phyloP scores from a whole-genome alignment of 2,888 invertebrate genomes.

The Boloria selene region DNA sequence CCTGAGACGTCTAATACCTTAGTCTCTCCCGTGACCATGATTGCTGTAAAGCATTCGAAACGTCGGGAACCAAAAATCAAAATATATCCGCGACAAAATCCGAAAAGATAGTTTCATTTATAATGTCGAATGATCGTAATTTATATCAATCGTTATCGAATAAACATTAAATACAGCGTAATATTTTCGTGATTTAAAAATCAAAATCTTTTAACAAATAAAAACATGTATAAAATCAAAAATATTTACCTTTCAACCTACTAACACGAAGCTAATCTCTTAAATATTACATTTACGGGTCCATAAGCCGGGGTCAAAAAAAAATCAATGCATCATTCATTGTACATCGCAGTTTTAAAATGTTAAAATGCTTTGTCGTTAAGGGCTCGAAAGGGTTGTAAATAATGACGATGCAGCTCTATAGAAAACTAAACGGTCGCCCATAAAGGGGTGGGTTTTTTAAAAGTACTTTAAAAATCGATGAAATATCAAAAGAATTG shows the following conservation, averaged over 20 bases:
- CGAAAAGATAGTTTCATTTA: too few relatives aligned
- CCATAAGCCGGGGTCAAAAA: slow-evolving; percentile 65
- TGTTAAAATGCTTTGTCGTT: slow-evolving; percentile 80
- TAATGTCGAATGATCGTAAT: too few relatives aligned
- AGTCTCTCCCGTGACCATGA: too few relatives aligned
- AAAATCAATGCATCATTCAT: slow-evolving; percentile 71
- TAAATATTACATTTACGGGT: slow-evolving; percentile 79
- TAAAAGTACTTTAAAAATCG: slow-evolving; percentile 45
- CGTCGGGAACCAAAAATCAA: too few relatives aligned
- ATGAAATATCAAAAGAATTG: slow-evolving; percentile 16
- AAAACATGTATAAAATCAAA: slow-evolving; percentile 54
- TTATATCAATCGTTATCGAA: not conserved
- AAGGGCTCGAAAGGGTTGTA: slow-evolving; percentile 79
- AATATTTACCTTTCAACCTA: slow-evolving; percentile 64
- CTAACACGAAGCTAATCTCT: slow-evolving; percentile 78
- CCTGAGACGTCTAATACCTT: too few relatives aligned
- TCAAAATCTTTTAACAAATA: slow-evolving; percentile 57
- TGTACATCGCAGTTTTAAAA: slow-evolving; percentile 74
- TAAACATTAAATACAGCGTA: slow-evolving; percentile 8
- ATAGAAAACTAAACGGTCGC: slow-evolving; percentile 73
- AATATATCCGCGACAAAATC: too few relatives aligned
- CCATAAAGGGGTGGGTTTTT: slow-evolving; percentile 45
- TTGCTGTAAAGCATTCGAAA: too few relatives aligned
- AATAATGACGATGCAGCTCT: slow-evolving; percentile 79
- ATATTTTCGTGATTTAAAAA: slow-evolving; percentile 37